These are phyloP conservation scores for Brachionus asplanchnoidis DNA, from an alignment of 1,140 invertebrate species.

Conservation along the genomic window DNA sequence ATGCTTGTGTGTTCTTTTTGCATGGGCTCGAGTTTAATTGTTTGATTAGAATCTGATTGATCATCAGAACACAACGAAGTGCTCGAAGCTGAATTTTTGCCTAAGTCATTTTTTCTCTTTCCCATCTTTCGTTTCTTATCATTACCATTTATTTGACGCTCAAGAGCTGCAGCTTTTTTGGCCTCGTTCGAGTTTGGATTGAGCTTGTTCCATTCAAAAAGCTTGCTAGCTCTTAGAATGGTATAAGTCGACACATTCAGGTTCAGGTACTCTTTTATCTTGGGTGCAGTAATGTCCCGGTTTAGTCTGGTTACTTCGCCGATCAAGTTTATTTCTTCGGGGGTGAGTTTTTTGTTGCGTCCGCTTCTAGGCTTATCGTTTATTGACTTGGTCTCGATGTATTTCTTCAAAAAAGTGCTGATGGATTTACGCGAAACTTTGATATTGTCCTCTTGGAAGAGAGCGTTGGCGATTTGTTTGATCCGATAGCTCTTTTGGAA, in stretches of 20 bases:
- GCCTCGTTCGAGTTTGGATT: constrained; percentile 39
- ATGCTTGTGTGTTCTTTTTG: not conserved
- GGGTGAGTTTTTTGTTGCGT: constrained; percentile 34
- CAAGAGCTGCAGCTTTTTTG: constrained; percentile 39
- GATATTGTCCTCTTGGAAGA: constrained; percentile 37
- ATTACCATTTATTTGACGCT: constrained; percentile 36
- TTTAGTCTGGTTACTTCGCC: constrained; percentile 31
- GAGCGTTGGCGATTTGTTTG: constrained; percentile 31
- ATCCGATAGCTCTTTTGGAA: constrained; percentile 39
- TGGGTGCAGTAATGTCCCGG: constrained; percentile 36
- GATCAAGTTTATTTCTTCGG: constrained; percentile 37
- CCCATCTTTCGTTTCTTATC: constrained; percentile 12
- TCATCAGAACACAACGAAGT: constrained; percentile 19
- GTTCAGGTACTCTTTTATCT: constrained; percentile 39
- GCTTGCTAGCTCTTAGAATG: constrained; percentile 37
- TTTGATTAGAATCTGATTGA: constrained; percentile 36
- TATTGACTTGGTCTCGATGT: constrained; percentile 38
- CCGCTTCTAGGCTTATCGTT: constrained; percentile 35
- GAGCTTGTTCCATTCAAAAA: constrained; percentile 39
- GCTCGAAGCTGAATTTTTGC: constrained; percentile 1
- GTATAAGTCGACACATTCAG: constrained; percentile 34
- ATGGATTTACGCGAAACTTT: constrained; percentile 39
- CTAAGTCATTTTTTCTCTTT: not conserved
- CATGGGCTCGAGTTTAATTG: not conserved
- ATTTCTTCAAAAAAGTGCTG: constrained; percentile 40